These are phyloP conservation scores for Melitaea athalia DNA, from an alignment of 2,888 invertebrate genomes.

Conservation along the genomic window DNA sequence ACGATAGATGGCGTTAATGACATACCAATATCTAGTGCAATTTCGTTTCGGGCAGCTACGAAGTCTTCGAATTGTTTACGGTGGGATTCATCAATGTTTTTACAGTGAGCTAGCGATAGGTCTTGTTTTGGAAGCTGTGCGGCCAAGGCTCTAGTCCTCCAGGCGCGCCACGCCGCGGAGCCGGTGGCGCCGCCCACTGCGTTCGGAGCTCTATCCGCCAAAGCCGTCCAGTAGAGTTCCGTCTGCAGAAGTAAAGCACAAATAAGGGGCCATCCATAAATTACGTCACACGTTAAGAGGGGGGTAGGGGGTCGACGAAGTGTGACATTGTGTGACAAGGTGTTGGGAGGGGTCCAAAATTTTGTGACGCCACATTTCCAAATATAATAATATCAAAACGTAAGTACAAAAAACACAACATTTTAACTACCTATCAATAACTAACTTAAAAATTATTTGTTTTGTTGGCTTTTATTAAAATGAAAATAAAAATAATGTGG, in stretches of 20 bases:
- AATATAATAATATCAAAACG: no score
- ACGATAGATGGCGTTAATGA: slow-evolving; percentile 42
- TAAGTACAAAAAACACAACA: no score
- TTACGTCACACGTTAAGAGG: no score
- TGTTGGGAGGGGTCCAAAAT: no score
- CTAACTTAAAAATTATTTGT: no score
- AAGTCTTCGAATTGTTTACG: slow-evolving; percentile 95
- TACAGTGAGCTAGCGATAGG: slow-evolving; percentile 93
- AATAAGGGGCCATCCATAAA: not conserved
- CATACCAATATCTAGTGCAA: slow-evolving; percentile 95
- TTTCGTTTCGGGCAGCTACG: slow-evolving; percentile 95
- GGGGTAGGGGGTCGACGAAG: no score
- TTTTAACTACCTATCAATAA: no score
- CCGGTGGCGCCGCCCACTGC: slow-evolving; percentile 68
- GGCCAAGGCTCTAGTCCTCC: slow-evolving; percentile 84
- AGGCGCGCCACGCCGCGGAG: slow-evolving; percentile 69
- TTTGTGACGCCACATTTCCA: no score
- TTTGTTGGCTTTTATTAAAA: no score
- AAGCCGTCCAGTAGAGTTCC: slow-evolving; percentile 95
- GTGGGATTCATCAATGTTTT: slow-evolving; percentile 90
- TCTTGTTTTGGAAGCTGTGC: slow-evolving; percentile 97
- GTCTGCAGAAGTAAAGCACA: slow-evolving; percentile 80
- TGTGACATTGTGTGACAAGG: no score
- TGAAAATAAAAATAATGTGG: no score
- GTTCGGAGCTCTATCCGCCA: slow-evolving; percentile 86